Evolutionary conservation across 2,113 vertebrate genomes (phyloP).

Genomic region (Bubo bubo): DNA sequence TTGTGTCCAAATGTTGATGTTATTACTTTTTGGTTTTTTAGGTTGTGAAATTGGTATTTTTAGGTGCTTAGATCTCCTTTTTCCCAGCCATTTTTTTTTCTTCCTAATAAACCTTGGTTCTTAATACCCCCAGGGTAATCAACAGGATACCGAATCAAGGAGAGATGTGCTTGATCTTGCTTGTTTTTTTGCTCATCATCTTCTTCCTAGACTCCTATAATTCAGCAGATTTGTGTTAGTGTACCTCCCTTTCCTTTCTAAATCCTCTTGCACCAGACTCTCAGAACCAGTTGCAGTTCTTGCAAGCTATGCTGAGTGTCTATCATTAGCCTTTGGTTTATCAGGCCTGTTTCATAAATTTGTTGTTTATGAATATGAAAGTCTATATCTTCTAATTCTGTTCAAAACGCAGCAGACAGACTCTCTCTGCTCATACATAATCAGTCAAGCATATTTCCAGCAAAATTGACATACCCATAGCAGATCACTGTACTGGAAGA

Average conservation of each 20-base stretch:
- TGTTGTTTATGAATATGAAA: not conserved
- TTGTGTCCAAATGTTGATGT: not conserved
- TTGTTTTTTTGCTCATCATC: not conserved
- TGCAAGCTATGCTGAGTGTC: not conserved
- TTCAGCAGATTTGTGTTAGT: not conserved
- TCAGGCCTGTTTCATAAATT: not conserved
- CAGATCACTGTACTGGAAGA: not conserved
- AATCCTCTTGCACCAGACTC: not conserved
- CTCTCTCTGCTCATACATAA: not conserved
- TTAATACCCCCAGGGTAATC: not conserved
- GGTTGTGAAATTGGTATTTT: not conserved
- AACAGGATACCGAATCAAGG: not conserved
- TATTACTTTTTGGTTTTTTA: not conserved
- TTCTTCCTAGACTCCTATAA: not conserved
- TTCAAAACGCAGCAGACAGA: not conserved
- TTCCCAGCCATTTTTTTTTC: not conserved
- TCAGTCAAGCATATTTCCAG: not conserved
- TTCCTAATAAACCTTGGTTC: not conserved
- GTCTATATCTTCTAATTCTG: not conserved
- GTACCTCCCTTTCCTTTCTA: not conserved
- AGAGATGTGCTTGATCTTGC: rapidly evolving
- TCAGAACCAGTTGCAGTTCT: not conserved
- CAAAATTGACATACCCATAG: rapidly evolving
- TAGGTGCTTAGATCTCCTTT: not conserved
- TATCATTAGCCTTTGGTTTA: not conserved